phyloP scores from a whole-genome alignment of 2,797 vertebrate genomes.

The Megalops cyprinoides region DNA sequence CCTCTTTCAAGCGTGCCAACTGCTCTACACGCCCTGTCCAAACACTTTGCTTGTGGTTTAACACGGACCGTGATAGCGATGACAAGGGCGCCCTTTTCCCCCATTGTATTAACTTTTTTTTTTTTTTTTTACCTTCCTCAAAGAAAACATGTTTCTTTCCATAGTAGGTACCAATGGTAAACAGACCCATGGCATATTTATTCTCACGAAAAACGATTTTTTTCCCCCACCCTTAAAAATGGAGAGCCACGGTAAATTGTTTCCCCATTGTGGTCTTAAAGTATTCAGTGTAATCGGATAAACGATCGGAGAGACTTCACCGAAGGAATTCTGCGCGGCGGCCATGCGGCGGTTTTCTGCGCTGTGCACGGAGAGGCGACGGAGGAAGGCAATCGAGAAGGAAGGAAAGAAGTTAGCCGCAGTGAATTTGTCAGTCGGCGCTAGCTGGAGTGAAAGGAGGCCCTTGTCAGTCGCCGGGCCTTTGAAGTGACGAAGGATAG shows the following conservation, averaged over 20 bases:
- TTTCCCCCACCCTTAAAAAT: not conserved
- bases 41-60: conserved; percentile 67
- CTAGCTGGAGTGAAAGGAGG: conserved; percentile 63
- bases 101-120: not conserved
- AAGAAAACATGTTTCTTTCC: conserved; percentile 10
- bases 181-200: not conserved
- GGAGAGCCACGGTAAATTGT: not conserved
- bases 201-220: not conserved
- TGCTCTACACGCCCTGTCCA: conserved; percentile 64
- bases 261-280: conserved; percentile 8
- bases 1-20: conserved; percentile 56
- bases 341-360: conserved; percentile 24
- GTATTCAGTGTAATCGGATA: not conserved
- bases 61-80: conserved; percentile 56
- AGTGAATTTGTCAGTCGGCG: conserved; percentile 79
- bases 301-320: no score
- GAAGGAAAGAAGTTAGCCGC: conserved; percentile 40
- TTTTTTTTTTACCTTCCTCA: not conserved
- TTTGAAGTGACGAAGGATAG: conserved; percentile 85
- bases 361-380: not conserved
- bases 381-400: conserved; percentile 28
- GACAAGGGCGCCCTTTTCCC: no score
- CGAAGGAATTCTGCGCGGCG: conserved; percentile 37
- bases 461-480: conserved; percentile 78
- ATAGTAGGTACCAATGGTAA: not conserved